These are phyloP conservation scores for Mesochorus sp. DNA, from an alignment of 2,888 invertebrate species.

Conservation along the genomic window DNA sequence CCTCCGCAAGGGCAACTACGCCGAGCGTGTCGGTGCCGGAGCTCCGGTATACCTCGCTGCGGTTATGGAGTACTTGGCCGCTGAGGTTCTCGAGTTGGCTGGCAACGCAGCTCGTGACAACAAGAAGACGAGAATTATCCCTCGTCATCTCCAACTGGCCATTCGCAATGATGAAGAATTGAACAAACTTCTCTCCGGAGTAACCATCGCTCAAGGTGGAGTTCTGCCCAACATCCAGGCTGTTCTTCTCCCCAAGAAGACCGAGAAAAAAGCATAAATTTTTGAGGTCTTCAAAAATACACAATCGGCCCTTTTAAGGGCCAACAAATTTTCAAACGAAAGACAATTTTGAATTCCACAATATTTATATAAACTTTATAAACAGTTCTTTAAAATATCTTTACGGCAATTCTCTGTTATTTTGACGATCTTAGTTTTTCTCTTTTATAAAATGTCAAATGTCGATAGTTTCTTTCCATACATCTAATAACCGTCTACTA, in stretches of 20 bases:
- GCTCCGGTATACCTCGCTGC: slow-evolving; percentile 84
- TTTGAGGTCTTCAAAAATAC: too few relatives aligned
- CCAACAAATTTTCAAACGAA: slow-evolving; percentile 41
- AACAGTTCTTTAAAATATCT: background rate
- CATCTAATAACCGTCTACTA: background rate
- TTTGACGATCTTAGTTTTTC: background rate
- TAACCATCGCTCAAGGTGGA: slow-evolving; percentile 92
- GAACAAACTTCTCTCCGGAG: slow-evolving; percentile 88
- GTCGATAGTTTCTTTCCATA: background rate
- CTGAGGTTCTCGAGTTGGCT: slow-evolving; percentile 87
- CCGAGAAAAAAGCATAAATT: slow-evolving; percentile 55
- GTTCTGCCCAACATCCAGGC: slow-evolving; percentile 91
- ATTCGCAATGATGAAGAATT: slow-evolving; percentile 92
- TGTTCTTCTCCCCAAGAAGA: slow-evolving; percentile 76
- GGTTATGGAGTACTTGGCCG: slow-evolving; percentile 87
- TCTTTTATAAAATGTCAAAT: background rate
- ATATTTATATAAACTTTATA: too few relatives aligned
- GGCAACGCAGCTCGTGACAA: slow-evolving; percentile 88
- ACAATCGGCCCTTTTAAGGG: slow-evolving; percentile 61
- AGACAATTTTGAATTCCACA: too few relatives aligned
- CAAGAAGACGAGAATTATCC: slow-evolving; percentile 84
- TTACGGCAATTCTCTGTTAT: background rate
- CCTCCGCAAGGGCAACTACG: slow-evolving; percentile 86
- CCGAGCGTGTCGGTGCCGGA: slow-evolving; percentile 84
- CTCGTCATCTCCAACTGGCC: slow-evolving; percentile 84